phyloP scores from a whole-genome alignment of 1,140 invertebrate genomes.

The Drosophila lini region DNA sequence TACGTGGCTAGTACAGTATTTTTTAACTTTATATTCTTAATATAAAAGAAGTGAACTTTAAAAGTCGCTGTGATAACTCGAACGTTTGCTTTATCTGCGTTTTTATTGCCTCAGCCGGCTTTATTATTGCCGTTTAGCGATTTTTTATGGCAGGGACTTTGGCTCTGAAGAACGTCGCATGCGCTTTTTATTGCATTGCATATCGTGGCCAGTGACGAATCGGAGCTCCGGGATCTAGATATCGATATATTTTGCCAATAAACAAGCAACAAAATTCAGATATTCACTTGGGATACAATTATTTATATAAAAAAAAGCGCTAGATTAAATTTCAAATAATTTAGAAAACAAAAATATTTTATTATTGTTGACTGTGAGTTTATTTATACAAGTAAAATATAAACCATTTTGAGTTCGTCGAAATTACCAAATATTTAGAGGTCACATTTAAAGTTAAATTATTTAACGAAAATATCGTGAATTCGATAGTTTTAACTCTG shows the following conservation, averaged over 20 bases:
- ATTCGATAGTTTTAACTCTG: not conserved
- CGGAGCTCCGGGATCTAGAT: not conserved
- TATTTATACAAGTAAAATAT: not conserved
- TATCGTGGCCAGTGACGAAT: not conserved
- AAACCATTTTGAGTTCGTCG: not conserved
- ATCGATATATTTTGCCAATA: not conserved
- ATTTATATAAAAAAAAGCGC: not conserved
- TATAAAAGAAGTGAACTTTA: not conserved
- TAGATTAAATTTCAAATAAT: not conserved
- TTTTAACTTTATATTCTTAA: not conserved
- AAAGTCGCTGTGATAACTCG: not conserved
- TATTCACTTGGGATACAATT: not conserved
- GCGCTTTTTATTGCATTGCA: conserved; percentile 74
- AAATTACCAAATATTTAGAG: not conserved
- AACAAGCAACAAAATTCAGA: not conserved
- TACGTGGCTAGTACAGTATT: too few species aligned
- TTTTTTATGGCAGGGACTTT: conserved; percentile 68
- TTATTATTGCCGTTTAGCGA: conserved; percentile 80
- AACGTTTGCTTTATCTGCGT: conserved; percentile 30
- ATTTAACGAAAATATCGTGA: not conserved
- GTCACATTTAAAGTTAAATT: too few species aligned
- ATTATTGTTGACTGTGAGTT: not conserved
- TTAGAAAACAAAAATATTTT: too few species aligned
- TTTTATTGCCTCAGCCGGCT: conserved; percentile 68
- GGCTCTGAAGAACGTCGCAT: conserved; percentile 54